These are phyloP conservation scores for Acromyrmex heyeri DNA, from an alignment of 1,140 invertebrate species.

Conservation along the genomic window DNA sequence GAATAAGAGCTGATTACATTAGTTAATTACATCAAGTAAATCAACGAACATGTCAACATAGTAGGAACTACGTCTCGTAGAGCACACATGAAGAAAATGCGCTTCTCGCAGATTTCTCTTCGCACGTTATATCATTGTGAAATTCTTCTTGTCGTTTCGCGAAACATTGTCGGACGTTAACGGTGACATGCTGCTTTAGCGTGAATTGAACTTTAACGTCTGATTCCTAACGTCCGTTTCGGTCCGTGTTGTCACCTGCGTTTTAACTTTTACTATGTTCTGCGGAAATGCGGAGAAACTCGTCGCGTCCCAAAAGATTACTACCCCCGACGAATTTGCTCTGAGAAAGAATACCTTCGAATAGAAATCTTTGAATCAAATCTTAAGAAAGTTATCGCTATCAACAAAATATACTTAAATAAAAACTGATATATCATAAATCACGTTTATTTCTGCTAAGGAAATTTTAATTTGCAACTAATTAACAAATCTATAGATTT, in stretches of 20 bases:
- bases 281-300: slow-evolving; percentile 23
- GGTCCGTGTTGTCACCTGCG: not conserved
- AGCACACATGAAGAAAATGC: not conserved
- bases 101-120: slow-evolving; percentile 29
- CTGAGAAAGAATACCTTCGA: not conserved
- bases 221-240: slow-evolving; percentile 31
- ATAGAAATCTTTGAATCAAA: not conserved
- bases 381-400: not conserved
- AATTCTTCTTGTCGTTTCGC: slow-evolving; percentile 40
- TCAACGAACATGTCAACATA: not conserved
- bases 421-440: not conserved
- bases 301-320: slow-evolving; percentile 8
- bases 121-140: slow-evolving; percentile 26
- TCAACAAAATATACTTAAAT: not conserved
- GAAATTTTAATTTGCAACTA: too few species aligned
- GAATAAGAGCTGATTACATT: slow-evolving; percentile 31
- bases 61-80: not conserved
- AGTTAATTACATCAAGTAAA: not conserved
- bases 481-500: not conserved
- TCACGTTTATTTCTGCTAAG: too few species aligned
- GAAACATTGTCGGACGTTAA: slow-evolving; percentile 27
- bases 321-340: not conserved
- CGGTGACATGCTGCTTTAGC: slow-evolving; percentile 39
- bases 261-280: slow-evolving; percentile 41
- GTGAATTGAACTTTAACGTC: slow-evolving; percentile 48